Percentiles rank a stretch among this genome's conserved stretches.
phyloP scores from a whole-genome alignment of 2,797 vertebrate species.

The Sorex maritimensis region DNA sequence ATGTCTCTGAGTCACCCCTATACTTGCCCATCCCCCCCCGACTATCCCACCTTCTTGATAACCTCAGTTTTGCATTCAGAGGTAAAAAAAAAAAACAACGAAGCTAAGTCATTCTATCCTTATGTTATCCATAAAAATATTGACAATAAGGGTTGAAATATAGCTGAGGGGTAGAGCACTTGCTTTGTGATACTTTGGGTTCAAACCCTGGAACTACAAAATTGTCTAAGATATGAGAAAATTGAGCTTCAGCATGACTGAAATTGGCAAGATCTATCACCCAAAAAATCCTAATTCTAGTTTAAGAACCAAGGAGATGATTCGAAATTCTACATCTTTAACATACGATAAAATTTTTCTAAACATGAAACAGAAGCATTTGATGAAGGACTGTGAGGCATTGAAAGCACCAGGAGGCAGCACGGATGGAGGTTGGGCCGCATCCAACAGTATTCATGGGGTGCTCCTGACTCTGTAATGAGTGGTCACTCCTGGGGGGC shows the following conservation, averaged over 20 bases:
- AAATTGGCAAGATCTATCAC: background rate
- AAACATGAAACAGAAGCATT: background rate
- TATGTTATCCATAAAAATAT: too few relatives aligned
- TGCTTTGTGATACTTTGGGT: background rate
- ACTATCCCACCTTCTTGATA: too few relatives aligned
- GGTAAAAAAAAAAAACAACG: too few relatives aligned
- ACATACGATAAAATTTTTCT: constrained; percentile 2
- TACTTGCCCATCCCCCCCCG: too few relatives aligned
- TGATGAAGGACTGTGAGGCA: background rate
- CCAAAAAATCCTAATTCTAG: background rate
- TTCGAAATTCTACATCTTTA: background rate
- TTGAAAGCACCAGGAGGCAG: background rate
- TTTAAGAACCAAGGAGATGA: background rate
- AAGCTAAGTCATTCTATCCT: too few relatives aligned
- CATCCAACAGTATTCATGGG: too few relatives aligned
- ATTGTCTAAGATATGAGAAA: background rate
- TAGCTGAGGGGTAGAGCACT: background rate
- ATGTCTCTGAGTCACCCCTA: too few relatives aligned
- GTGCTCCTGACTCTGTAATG: background rate
- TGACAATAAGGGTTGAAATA: background rate
- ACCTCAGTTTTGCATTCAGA: too few relatives aligned
- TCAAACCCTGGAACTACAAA: too few relatives aligned
- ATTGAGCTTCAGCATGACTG: background rate
- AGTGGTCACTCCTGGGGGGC: background rate
- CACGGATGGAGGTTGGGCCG: too few relatives aligned